phyloP scores from a whole-genome alignment of 2,113 vertebrate species.

The Sterna hirundo region DNA sequence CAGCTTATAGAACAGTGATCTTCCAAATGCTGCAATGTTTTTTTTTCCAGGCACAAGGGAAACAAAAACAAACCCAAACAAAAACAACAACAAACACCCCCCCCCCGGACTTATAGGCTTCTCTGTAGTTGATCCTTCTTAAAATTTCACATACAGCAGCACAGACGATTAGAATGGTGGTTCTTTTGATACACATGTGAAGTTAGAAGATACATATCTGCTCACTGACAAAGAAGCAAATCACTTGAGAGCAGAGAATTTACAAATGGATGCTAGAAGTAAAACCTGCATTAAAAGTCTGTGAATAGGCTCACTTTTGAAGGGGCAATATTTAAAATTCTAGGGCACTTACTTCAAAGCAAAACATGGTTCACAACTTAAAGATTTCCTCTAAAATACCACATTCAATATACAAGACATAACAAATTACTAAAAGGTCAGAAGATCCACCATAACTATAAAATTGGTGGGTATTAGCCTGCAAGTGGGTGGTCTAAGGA shows the following conservation, averaged over 20 bases:
- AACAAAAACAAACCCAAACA: neutral
- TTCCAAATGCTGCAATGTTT: neutral
- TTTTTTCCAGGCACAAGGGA: neutral
- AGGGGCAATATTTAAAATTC: neutral
- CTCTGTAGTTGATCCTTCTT: neutral
- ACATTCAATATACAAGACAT: neutral
- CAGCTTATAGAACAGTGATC: neutral
- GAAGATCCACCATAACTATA: neutral
- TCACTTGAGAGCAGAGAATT: neutral
- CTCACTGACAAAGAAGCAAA: neutral
- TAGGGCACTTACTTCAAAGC: neutral
- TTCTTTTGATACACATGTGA: neutral
- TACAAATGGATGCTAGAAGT: neutral
- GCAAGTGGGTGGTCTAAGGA: neutral
- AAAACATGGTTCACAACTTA: neutral
- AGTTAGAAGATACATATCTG: neutral
- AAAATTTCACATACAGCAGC: neutral
- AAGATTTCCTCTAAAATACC: neutral
- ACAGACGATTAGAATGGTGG: neutral
- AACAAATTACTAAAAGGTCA: neutral
- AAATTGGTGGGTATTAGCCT: neutral
- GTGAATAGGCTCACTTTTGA: neutral
- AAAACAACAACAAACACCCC: rapidly evolving
- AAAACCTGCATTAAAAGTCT: neutral
- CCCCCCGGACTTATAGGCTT: neutral